Percentiles rank a stretch among this genome's conserved stretches.
phyloP scores from a whole-genome alignment of 2,113 vertebrate genomes.

The Chrysemys picta region DNA sequence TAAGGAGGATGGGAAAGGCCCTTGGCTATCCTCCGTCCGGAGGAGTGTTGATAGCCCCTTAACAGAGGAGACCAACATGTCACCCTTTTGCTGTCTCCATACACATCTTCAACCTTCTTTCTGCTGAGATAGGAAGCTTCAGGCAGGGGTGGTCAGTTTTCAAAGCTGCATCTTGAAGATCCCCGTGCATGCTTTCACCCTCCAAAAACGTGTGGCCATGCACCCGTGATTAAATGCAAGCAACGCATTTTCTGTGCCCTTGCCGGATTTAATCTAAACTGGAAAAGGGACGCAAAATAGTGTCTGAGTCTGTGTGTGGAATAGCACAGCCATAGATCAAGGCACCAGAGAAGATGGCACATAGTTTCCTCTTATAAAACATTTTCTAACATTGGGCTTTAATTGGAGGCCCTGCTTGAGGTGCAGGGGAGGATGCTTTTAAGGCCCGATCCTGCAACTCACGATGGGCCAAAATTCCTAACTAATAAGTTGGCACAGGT shows the following conservation, averaged over 20 bases:
- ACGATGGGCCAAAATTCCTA: accelerated
- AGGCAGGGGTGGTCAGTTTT: neutral
- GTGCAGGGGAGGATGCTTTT: accelerated
- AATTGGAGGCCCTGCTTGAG: accelerated
- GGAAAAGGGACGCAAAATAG: neutral
- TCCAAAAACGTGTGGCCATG: accelerated
- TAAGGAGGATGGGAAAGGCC: neutral
- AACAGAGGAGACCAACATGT: accelerated
- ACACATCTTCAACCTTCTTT: neutral
- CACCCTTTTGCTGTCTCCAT: neutral
- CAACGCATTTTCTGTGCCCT: neutral
- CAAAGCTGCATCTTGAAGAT: neutral
- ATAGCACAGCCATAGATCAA: accelerated
- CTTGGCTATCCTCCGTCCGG: accelerated
- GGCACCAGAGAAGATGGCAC: neutral
- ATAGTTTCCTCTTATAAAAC: accelerated
- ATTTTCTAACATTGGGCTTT: neutral
- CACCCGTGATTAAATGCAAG: neutral
- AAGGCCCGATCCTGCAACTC: accelerated
- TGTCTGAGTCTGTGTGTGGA: accelerated
- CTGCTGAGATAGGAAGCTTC: neutral
- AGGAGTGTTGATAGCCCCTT: neutral
- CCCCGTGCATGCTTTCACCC: neutral
- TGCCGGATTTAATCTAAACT: accelerated
- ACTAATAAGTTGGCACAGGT: accelerated